phyloP scores from a whole-genome alignment of 2,888 invertebrate genomes.

The Ormyrus labotus region DNA sequence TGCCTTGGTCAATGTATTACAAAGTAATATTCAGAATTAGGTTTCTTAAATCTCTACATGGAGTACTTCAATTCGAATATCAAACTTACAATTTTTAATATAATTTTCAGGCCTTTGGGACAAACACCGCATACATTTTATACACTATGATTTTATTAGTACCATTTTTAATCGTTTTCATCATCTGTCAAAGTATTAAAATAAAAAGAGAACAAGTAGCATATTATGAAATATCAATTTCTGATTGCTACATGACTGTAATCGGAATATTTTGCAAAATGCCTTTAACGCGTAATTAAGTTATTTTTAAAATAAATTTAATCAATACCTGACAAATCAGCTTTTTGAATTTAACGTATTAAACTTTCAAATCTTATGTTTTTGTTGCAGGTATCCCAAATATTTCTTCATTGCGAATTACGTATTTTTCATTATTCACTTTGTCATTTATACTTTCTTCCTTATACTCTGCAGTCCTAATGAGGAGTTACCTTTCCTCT shows the following conservation, averaged over 20 bases:
- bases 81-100: neutral
- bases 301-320: neutral
- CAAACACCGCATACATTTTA: neutral
- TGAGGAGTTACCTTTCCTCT: slow-evolving; percentile 56
- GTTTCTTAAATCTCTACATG: neutral
- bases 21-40: slow-evolving; percentile 50
- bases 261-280: slow-evolving; percentile 42
- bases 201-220: neutral
- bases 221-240: neutral
- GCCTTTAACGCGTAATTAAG: slow-evolving; percentile 29
- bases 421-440: slow-evolving; percentile 49
- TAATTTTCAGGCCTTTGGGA: slow-evolving; percentile 34
- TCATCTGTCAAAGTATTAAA: neutral
- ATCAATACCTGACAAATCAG: neutral
- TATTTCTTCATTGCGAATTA: slow-evolving; percentile 46
- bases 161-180: neutral
- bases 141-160: neutral
- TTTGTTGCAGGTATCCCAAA: slow-evolving; percentile 3
- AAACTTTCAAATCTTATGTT: slow-evolving; percentile 6
- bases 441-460: slow-evolving; percentile 37
- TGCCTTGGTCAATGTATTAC: slow-evolving; percentile 61
- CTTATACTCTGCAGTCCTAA: slow-evolving; percentile 60
- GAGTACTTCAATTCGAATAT: neutral
- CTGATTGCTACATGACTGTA: slow-evolving; percentile 2
- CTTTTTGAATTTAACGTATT: neutral